Evolutionary conservation across 2,113 vertebrate species (phyloP).

Genomic region (Maccullochella peelii): DNA sequence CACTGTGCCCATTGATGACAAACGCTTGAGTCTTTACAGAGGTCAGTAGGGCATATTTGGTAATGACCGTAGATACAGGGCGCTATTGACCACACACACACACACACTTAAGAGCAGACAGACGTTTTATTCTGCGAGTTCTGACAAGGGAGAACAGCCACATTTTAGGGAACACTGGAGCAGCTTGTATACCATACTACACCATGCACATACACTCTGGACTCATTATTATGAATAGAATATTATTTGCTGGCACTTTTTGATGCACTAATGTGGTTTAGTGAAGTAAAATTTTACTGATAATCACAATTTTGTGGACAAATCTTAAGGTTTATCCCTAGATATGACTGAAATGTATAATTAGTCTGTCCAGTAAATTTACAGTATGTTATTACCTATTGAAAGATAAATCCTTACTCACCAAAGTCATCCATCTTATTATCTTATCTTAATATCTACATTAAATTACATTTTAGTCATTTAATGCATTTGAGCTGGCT

Average conservation of each 20-base stretch:
- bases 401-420: neutral
- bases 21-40: constrained; percentile 27
- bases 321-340: neutral
- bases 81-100: constrained; percentile 46
- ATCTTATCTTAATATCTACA: neutral
- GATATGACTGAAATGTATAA: neutral
- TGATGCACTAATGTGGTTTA: neutral
- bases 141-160: neutral
- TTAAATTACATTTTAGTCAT: neutral
- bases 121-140: constrained; percentile 24
- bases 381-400: neutral
- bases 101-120: constrained; percentile 22
- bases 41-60: constrained; percentile 64
- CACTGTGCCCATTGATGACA: constrained; percentile 69
- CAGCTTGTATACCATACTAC: neutral
- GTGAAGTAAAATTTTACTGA: neutral
- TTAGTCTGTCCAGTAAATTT: neutral
- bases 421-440: constrained; percentile 4
- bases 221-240: neutral
- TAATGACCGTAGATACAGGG: constrained; percentile 39
- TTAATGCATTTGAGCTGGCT: constrained; percentile 6
- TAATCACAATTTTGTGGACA: neutral
- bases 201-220: neutral
- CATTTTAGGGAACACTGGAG: constrained; percentile 9
- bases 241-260: neutral